Evolutionary conservation across 2,797 vertebrate genomes (phyloP).

Genomic region (Merluccius polli): DNA sequence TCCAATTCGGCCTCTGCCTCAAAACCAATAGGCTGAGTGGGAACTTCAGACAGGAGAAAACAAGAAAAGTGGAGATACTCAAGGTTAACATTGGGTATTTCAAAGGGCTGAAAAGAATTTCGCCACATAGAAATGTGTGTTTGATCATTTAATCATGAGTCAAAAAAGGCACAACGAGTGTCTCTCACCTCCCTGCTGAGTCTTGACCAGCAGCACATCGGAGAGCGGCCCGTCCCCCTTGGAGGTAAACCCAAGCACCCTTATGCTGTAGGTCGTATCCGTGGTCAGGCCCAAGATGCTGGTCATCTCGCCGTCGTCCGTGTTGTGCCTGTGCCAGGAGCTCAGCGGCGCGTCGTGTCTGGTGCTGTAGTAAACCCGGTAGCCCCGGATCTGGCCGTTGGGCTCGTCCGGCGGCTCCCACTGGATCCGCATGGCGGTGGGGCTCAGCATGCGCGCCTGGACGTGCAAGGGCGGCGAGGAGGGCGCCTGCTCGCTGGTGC

Average conservation of each 20-base stretch:
- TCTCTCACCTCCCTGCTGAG: constrained; percentile 84
- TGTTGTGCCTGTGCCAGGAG: constrained; percentile 91
- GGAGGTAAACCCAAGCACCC: constrained; percentile 88
- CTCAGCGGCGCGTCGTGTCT: constrained; percentile 75
- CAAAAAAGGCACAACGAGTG: neutral
- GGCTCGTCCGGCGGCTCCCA: constrained; percentile 95
- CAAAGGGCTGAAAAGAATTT: neutral
- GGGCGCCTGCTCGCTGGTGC: constrained; percentile 93
- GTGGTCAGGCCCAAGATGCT: constrained; percentile 86
- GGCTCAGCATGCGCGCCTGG: constrained; percentile 88
- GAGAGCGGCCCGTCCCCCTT: constrained; percentile 92
- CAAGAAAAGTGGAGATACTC: constrained; percentile 1
- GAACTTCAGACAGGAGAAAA: constrained; percentile 71
- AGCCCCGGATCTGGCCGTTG: constrained; percentile 89
- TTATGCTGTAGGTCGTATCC: constrained; percentile 88
- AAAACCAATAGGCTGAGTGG: constrained; percentile 85
- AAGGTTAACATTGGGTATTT: neutral
- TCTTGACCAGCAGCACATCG: constrained; percentile 90
- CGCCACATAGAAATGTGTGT: neutral
- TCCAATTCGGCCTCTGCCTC: constrained; percentile 93
- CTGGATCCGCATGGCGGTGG: constrained; percentile 91
- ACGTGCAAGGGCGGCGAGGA: constrained; percentile 88
- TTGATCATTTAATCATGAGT: neutral
- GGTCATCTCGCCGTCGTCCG: constrained; percentile 83
- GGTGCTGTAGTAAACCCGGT: constrained; percentile 86